Evolutionary conservation across 2,797 vertebrate species (phyloP).

Genomic region (Sebastes alutus): DNA sequence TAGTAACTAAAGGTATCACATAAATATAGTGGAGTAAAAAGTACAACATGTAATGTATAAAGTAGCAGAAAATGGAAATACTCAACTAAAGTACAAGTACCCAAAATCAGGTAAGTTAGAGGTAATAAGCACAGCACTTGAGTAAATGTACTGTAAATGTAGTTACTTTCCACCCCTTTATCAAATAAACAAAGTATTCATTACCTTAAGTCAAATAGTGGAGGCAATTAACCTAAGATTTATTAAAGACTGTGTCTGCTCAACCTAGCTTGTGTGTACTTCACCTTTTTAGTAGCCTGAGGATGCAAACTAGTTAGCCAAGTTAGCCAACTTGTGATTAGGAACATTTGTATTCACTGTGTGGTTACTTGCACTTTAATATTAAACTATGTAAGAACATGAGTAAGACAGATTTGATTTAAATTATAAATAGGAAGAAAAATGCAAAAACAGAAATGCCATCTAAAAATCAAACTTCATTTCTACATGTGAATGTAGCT

Average conservation of each 20-base stretch:
- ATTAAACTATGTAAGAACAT: background rate
- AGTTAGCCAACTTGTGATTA: background rate
- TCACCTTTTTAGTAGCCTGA: background rate
- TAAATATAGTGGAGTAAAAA: no score
- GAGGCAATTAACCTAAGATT: background rate
- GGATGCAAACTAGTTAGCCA: background rate
- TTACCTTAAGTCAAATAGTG: background rate
- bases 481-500: background rate
- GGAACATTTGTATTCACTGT: background rate
- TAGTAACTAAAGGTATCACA: no score
- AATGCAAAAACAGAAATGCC: background rate
- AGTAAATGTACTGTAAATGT: no score
- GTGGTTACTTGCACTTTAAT: background rate
- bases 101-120: no score
- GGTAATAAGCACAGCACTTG: no score
- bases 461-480: background rate
- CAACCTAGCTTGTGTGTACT: background rate
- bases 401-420: background rate
- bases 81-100: no score
- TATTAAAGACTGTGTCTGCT: background rate
- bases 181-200: conserved; percentile 5
- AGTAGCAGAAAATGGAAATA: no score
- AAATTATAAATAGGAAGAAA: background rate
- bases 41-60: no score
- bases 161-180: background rate